Evolutionary conservation across 2,113 vertebrate genomes (phyloP).

Genomic region (Proteles cristata): DNA sequence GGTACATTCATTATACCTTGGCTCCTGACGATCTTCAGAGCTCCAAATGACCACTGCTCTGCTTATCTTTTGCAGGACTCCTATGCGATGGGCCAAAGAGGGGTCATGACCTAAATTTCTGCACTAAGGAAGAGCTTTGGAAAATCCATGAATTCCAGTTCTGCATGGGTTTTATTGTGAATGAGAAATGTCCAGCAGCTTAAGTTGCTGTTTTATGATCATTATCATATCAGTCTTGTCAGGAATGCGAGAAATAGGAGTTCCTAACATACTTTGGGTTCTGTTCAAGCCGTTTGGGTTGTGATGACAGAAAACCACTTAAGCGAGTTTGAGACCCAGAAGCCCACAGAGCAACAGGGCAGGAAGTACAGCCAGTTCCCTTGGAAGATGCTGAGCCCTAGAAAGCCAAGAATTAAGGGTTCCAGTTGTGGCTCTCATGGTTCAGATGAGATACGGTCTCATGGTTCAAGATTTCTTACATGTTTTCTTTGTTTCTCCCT

Average conservation of each 20-base stretch:
- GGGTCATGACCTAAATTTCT: no score
- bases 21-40: neutral
- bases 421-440: neutral
- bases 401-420: neutral
- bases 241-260: neutral
- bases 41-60: neutral
- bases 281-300: neutral
- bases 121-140: neutral
- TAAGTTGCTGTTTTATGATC: neutral
- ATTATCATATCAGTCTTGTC: slow-evolving; percentile 13
- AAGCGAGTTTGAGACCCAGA: neutral
- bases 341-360: neutral
- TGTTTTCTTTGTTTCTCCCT: neutral
- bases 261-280: neutral
- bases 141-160: neutral
- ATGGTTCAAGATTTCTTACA: accelerated
- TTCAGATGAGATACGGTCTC: neutral
- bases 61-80: neutral
- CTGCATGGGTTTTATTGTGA: neutral
- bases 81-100: neutral
- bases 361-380: neutral
- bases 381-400: neutral
- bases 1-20: neutral
- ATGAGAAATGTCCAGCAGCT: neutral
- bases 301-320: neutral